These are phyloP conservation scores for Sitta europaea DNA, from an alignment of 2,113 vertebrate genomes.

Conservation along the genomic window DNA sequence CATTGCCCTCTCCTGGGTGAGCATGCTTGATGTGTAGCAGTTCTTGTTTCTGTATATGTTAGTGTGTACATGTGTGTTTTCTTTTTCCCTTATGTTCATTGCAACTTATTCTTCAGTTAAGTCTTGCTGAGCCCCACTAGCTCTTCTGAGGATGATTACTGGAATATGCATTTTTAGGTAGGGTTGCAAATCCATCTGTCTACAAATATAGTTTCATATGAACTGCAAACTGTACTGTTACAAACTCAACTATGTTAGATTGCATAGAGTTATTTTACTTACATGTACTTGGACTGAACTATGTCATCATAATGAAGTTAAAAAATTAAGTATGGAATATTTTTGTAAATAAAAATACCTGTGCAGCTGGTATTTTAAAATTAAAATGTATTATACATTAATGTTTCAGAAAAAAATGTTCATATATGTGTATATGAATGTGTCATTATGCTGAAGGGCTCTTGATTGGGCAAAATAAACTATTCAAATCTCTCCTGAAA, in stretches of 20 bases:
- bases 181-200: conserved; percentile 66
- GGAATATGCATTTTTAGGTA: conserved; percentile 74
- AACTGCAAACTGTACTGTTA: conserved; percentile 68
- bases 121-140: conserved; percentile 70
- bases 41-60: conserved; percentile 61
- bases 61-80: conserved; percentile 50
- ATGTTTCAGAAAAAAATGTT: conserved; percentile 79
- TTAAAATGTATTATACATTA: conserved; percentile 76
- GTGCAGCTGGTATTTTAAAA: conserved; percentile 79
- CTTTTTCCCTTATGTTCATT: conserved; percentile 55
- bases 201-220: conserved; percentile 72
- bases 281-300: conserved; percentile 75
- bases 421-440: conserved; percentile 83
- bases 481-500: conserved; percentile 76
- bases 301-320: conserved; percentile 71
- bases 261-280: conserved; percentile 77
- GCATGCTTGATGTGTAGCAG: conserved; percentile 68
- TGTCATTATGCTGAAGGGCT: conserved; percentile 83
- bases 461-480: conserved; percentile 84
- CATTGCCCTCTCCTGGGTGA: conserved; percentile 38
- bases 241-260: conserved; percentile 71
- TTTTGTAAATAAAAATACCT: conserved; percentile 84
- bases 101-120: conserved; percentile 43
- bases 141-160: conserved; percentile 71
- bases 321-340: conserved; percentile 78